Evolutionary conservation across 1,140 invertebrate species (phyloP), one percentile per base, ranked within the genome.

Genomic region (Tenebrio molitor): DNA sequence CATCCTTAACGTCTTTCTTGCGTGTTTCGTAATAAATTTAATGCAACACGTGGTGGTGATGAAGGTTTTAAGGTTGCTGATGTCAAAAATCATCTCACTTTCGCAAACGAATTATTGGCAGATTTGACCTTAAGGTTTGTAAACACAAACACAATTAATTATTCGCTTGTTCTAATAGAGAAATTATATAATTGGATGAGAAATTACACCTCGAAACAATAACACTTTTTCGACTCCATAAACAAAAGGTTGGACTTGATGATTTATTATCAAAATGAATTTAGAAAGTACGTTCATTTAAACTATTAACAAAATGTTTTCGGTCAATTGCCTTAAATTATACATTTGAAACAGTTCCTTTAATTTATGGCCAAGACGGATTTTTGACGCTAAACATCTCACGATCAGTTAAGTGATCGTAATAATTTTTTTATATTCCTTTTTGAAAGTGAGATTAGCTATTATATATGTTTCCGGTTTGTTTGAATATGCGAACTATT

Each of bases 281-380:
- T 53, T 53, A 53, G 46, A 53, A 53, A 53, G 46, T 23, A 21
- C 7, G 3, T n/a, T n/a, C 7, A n/a, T 12, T 39, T 39, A 39
- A 39, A 39, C 46, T 23, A 53, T 53, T 53, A 50, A 23, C 44
- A 53, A 53, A 53, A 53, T 53, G 46, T 23, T 23, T 1, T 14
- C 8, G 19, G 23, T 19, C 19, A 53, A 53, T 53, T 53, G 19
- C 17, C 23, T n/a, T 1, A 53, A 53, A 53, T 53, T 53, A 53
- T 53, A 23, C 2, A 12, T 7, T 39, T n/a, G 6, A n/a, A 39
- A 39, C 4, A 39, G 29, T n/a, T n/a, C n/a, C n/a, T 39, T 39
- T 39, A 39, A 39, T 39, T 39, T 39, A 39, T 39, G 2, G 12
- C 2, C 36, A 7, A 39, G 36, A 39, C 36, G n/a, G n/a, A 12